Evolutionary conservation across 2,888 invertebrate genomes (phyloP), one percentile per base, ranked within the genome.

Genomic region (Psylliodes chrysocephalus): DNA sequence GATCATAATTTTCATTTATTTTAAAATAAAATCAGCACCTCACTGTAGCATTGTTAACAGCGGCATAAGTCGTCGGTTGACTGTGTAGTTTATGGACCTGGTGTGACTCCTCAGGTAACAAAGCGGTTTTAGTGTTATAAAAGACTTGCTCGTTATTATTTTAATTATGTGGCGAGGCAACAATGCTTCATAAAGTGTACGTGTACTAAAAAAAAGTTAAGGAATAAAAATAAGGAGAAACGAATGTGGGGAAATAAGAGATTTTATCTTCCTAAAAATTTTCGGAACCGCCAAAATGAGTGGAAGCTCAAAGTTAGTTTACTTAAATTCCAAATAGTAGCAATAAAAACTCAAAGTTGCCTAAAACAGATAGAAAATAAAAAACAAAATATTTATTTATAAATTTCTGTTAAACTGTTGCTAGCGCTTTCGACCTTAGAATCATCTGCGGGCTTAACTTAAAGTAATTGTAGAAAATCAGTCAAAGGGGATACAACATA

Each of bases 61-160:
- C 46, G 22, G 46, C 46, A 46, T 46, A 46, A 46, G 10, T 46
- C 46, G 15, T 18, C 17, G 30, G 55, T 55, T 55, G 33, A 60
- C 46, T 52, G 15, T 46, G 51, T 53, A 51, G 28, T 63, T 62
- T 61, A 66, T 60, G 63, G 42, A 63, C 60, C 40, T 51, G 40
- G 33, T 52, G 60, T 22, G 49, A 57, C 38, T 59, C 53, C 59
- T 59, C 63, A 56, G 67, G 62, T 67, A 67, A 64, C 61, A 67
- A 64, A 61, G 64, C 59, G 44, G 40, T 30, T 19, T 18, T 49
- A 42, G 47, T 61, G 56, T 56, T 51, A 56, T 52, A 63, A 61
- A 49, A 62, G 40, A 59, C 64, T 57, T 44, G 61, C 61, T 67
- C 61, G 64, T 61, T 67, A 67, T 67, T 49, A 67, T 67, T 61